phyloP scores from a whole-genome alignment of 2,888 invertebrate species.

The Drosophila niveifrons region DNA sequence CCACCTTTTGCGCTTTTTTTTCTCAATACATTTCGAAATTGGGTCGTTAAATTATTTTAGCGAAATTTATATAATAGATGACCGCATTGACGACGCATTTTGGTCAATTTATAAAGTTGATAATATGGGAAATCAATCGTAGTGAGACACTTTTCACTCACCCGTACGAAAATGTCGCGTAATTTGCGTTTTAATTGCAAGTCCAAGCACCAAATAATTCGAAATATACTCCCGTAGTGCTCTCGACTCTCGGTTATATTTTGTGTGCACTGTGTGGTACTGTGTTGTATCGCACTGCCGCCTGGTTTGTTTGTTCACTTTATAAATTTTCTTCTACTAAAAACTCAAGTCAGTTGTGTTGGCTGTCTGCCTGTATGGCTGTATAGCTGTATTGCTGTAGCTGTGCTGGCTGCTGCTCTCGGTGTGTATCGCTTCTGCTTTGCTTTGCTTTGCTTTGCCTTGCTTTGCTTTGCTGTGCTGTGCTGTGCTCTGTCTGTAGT shows the following conservation, averaged over 20 bases:
- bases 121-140: slow-evolving; percentile 67
- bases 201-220: slow-evolving; percentile 12
- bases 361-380: slow-evolving; percentile 14
- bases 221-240: slow-evolving; percentile 20
- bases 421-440: slow-evolving; percentile 46
- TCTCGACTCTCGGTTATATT: slow-evolving; percentile 44
- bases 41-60: slow-evolving; percentile 77
- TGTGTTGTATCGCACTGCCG: slow-evolving; percentile 12
- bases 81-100: slow-evolving; percentile 61
- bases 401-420: slow-evolving; percentile 12
- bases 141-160: slow-evolving; percentile 80
- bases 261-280: slow-evolving; percentile 45
- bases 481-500: slow-evolving; percentile 27
- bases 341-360: slow-evolving; percentile 63
- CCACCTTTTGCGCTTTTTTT: slow-evolving; percentile 56
- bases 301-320: slow-evolving; percentile 73
- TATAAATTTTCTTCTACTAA: slow-evolving; percentile 81
- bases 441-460: slow-evolving; percentile 55
- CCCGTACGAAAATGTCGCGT: slow-evolving; percentile 78
- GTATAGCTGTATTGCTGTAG: no score
- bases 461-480: slow-evolving; percentile 49
- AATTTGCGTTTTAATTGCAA: slow-evolving; percentile 77
- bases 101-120: slow-evolving; percentile 67
- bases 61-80: slow-evolving; percentile 83
- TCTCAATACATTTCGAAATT: slow-evolving; percentile 53